Base-by-base conservation (phyloP, 2,888 invertebrate genomes). In the Agrypnus murinus region DNA sequence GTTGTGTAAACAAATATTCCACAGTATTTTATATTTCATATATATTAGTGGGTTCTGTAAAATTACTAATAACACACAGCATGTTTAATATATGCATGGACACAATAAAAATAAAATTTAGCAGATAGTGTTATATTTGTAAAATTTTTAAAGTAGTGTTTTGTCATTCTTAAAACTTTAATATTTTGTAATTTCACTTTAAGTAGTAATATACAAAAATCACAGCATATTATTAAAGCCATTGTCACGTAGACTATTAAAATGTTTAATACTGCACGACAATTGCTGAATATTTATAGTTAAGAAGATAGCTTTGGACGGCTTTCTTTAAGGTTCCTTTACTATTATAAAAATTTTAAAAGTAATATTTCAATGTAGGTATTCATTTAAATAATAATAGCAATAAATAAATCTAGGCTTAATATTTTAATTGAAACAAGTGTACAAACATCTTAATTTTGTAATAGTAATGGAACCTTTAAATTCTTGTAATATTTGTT, bases 71-170 rank as follows among this genome's bases (percentile, higher is more conserved):
- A 12, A 38, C 15, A 60, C 60, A 62, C 68, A 60, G 55, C 60
- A 68, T 62, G 66, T 59, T 58, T 66, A 36, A 62, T 48, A 50
- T 53, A 55, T 68, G 68, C 68, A 68, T 68, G 68, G n/a, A 68
- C 60, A 62, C 68, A 62, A 53, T 57, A 68, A 68, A 25, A 5
- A 36, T 53, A 40, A 50, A 65, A 32, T 34, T n/a, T 67, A 67
- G 67, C 36, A 40, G 40, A 66, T 67, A 67, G 62, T 55, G 34
- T 67, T 60, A 60, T 60, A 67, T 68, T 62, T 68, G 68, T 68
- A 68, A 68, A 62, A 34, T 53, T 62, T 62, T 68, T 68, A 50
- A 62, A 31, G 58, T 68, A 50, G 60, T 14, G 25, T 46, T 55
- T 59, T 32, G 60, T 60, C 60, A 7, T 34, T 46, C 45, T 46